These are phyloP conservation scores for Hermodice carunculata DNA, from an alignment of 2,888 invertebrate species.

Conservation along the genomic window DNA sequence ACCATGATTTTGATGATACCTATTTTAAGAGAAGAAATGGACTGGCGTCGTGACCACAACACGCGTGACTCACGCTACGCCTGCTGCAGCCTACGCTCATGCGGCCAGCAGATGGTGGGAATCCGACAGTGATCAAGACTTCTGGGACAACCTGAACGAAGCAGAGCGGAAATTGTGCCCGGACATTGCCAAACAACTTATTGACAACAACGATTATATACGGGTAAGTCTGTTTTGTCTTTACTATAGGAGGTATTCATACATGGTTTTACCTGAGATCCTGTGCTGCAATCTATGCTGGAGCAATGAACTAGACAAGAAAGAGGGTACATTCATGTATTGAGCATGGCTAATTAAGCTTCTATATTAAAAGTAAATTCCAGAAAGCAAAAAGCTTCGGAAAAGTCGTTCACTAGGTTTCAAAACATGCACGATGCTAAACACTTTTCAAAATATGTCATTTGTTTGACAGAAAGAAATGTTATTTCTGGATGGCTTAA, in stretches of 20 bases:
- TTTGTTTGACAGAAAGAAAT: no score
- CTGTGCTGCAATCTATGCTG: no score
- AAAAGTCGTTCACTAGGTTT: no score
- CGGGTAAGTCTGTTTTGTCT: constrained; percentile 2
- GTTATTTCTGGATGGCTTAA: no score
- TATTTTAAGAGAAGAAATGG: constrained; percentile 24
- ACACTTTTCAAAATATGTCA: no score
- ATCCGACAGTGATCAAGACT: constrained; percentile 29
- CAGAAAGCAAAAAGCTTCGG: no score
- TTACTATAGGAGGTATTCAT: neutral
- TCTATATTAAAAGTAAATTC: no score
- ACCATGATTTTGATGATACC: no score
- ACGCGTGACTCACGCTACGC: constrained; percentile 66
- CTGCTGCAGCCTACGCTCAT: constrained; percentile 59
- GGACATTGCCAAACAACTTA: constrained; percentile 57
- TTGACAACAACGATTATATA: constrained; percentile 36
- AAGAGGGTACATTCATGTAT: no score
- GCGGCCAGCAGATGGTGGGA: constrained; percentile 58
- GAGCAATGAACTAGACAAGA: no score
- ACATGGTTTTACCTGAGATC: neutral
- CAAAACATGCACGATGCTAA: no score
- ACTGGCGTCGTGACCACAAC: constrained; percentile 64
- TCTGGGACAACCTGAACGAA: neutral
- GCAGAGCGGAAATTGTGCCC: constrained; percentile 33
- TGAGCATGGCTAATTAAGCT: no score